Conservation (phyloP, 2,888 invertebrate species). For the Antheraea assamensis region DNA sequence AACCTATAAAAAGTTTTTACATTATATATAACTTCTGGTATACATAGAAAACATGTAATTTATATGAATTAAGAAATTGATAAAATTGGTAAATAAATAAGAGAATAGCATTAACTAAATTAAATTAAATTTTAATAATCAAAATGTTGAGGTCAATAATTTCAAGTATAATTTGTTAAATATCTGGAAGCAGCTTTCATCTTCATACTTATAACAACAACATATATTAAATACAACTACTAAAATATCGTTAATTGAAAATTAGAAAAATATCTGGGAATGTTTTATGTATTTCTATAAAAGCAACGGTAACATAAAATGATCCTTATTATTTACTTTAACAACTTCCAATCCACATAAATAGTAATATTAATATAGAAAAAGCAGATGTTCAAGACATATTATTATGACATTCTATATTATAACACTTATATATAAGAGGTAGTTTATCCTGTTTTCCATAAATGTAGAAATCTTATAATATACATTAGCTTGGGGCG, state of each 20-base stretch:
- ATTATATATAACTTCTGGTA: no score
- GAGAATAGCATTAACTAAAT: background rate
- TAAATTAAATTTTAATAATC: no score
- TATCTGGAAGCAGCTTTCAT: background rate
- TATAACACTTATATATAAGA: constrained; percentile 12
- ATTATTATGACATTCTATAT: constrained; percentile 8
- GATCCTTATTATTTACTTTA: background rate
- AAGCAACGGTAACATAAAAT: background rate
- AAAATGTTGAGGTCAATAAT: background rate
- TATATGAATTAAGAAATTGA: background rate
- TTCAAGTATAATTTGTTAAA: background rate
- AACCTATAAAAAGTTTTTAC: no score
- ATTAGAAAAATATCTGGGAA: background rate
- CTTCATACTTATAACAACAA: background rate
- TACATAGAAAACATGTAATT: no score
- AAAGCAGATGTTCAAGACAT: background rate
- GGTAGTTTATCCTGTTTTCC: constrained; percentile 15
- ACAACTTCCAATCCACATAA: no score
- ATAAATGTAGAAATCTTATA: constrained; percentile 1
- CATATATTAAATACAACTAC: no score
- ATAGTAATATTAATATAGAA: background rate
- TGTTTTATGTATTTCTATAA: background rate
- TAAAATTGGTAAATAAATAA: background rate
- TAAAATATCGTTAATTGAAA: background rate
- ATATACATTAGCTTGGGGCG: constrained; percentile 13